A percentile compares a stretch with the other conserved stretches of the same genome.
phyloP scores from a whole-genome alignment of 2,113 vertebrate genomes.

The Himantopus leucocephalus region DNA sequence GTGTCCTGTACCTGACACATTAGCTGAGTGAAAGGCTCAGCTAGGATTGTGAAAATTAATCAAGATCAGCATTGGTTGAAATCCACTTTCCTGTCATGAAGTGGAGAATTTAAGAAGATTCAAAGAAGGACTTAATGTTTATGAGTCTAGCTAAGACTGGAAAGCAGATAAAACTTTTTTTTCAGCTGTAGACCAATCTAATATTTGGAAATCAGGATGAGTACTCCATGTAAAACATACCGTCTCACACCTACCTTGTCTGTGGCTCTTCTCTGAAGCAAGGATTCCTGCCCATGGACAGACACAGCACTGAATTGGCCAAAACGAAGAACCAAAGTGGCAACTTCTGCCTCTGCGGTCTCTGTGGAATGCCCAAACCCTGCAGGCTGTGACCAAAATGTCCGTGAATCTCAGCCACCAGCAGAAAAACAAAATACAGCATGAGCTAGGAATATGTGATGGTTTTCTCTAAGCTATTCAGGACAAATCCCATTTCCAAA shows the following conservation, averaged over 20 bases:
- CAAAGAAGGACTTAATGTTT: background rate
- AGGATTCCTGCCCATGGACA: background rate
- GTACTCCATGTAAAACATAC: background rate
- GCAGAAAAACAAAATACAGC: background rate
- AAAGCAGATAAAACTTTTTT: background rate
- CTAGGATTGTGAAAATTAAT: slow-evolving; percentile 17
- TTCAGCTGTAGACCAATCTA: background rate
- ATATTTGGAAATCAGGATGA: background rate
- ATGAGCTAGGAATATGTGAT: background rate
- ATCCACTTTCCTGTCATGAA: background rate
- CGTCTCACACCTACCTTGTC: background rate
- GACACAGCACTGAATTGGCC: background rate
- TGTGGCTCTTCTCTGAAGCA: background rate
- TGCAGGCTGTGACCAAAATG: background rate
- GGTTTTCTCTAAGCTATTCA: background rate
- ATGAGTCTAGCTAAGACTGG: background rate
- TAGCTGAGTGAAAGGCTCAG: background rate
- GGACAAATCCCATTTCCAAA: background rate
- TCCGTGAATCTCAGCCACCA: background rate
- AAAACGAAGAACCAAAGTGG: background rate
- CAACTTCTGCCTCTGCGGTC: background rate
- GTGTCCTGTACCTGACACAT: background rate
- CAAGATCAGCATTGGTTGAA: background rate
- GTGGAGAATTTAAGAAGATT: background rate
- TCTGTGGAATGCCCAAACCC: background rate